Percentiles rank a stretch among this genome's conserved stretches.
phyloP scores from a whole-genome alignment of 2,113 vertebrate genomes.

The Thermophis baileyi region DNA sequence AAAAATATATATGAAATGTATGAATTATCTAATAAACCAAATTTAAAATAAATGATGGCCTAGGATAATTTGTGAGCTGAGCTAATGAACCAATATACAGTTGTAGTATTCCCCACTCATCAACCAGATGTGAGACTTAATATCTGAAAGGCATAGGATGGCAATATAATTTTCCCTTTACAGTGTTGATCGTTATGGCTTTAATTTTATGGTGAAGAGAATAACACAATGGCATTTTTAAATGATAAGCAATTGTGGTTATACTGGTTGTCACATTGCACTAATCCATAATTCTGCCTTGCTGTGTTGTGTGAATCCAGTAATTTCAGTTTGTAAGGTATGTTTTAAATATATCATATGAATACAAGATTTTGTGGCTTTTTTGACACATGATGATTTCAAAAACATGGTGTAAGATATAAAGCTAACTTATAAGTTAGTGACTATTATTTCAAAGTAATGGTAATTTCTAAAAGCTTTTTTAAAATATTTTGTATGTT shows the following conservation, averaged over 20 bases:
- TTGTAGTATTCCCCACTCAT: neutral
- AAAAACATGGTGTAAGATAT: neutral
- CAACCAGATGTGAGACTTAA: neutral
- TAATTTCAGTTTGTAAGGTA: neutral
- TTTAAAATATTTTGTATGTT: neutral
- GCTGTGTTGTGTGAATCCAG: neutral
- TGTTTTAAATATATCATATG: neutral
- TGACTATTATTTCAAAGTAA: neutral
- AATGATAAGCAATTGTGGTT: neutral
- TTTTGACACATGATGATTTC: neutral
- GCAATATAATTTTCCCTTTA: neutral
- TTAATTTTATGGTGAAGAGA: neutral
- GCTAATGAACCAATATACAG: neutral
- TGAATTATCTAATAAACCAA: neutral
- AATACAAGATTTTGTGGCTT: neutral
- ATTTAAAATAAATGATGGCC: neutral
- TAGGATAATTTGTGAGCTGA: neutral
- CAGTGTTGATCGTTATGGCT: neutral
- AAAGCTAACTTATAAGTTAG: neutral
- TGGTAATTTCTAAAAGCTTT: neutral
- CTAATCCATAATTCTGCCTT: neutral
- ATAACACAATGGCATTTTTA: no score
- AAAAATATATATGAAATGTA: neutral
- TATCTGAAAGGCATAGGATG: neutral
- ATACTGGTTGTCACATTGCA: neutral